Base-by-base conservation (phyloP, 1,140 invertebrate species). In the Camponotus floridanus region DNA sequence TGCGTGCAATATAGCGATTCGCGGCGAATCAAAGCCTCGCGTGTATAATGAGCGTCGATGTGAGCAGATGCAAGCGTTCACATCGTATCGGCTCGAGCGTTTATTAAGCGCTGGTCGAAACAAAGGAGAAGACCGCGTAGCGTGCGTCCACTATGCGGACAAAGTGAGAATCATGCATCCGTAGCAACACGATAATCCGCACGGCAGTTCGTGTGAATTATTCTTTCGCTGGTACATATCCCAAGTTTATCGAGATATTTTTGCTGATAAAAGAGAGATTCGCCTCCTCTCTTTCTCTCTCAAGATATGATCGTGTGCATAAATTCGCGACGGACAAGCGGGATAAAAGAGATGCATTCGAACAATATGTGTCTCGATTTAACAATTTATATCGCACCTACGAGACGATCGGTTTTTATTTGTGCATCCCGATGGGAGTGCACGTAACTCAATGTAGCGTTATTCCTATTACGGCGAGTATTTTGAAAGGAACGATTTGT, bases 21-120 rank as follows among this genome's bases (percentile, higher is more conserved):
- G 31, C 59, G 31, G 39, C 59, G 45, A 57, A 45, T 57, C 65
- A 39, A 76, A 59, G 42, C n/a, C 48, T 31, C 18, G 18, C 15
- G 55, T 33, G 39, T 11, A 62, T 80, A 80, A 71, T 78, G 64
- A 87, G 78, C 74, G 15, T 3, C 21, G 15, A n/a, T 51, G 42
- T n/a, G 36, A 26, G 26, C 39, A 39, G 8, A 33, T 61, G 55
- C 13, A 33, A 76, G 59, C 39, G 55, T 51, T 51, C 9, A 48
- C 21, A 55, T 79, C 79, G 42, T 13, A 39, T 84, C 8, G 15
- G 7, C 2, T 31, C 26, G 26, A 39, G 31, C 51, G 33, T 78
- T 87, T 51, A 51, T 51, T 87, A 86, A 78, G 33, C 15, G 48
- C 33, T 18, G 13, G 48, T 62, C 55, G 83, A 68, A 45, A 87